Evolutionary conservation across 2,113 vertebrate species (phyloP), one percentile per base, ranked within the genome.

Genomic region (Vimba vimba): DNA sequence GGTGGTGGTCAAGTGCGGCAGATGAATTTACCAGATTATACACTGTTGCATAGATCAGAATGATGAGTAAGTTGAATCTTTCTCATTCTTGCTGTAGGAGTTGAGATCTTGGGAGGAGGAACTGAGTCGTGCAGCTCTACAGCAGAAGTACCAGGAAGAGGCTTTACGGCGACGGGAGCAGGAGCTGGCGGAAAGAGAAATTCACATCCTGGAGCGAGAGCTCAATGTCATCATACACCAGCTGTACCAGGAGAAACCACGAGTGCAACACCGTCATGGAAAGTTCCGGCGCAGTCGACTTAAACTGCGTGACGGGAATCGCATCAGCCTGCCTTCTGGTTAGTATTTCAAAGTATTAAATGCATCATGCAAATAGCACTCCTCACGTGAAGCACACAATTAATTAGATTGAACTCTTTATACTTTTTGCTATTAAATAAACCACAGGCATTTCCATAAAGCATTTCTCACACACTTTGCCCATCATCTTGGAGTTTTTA

Each of bases 161-260:
- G 92, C 96, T 68, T 91, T 99, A 75, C 94, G 95, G 87, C 95
- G 95, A 62, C 94, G 98, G 2, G 98, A 99, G 86, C 98, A 98
- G 91, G 98, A 99, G 68, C 93, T 99, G 88, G 98, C 98, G 0
- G 97, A 99, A 88, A 92, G 98, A 0, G 98, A 99, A 92, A 99
- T 99, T 47, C 97, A 98, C 91, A 98, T 99, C 90, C 93, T 99
- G 90, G 97, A 99, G 73, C 93, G 97, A 8, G 98, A 99, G 85
- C 97, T 99, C 86, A 97, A 99, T 91, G 97, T 99, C 91, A 98
- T 99, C 93, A 99, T 99, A 88, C 98, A 99, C 94, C 98, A 99
- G 92, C 95, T 99, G 74, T 98, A 97, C 94, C 97, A 97, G 93
- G 97, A 99, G 89, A 98, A 98, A 91, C 98, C 98, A 27, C 96